phyloP scores from a whole-genome alignment of 1,140 invertebrate genomes.

The Eufriesea mexicana region DNA sequence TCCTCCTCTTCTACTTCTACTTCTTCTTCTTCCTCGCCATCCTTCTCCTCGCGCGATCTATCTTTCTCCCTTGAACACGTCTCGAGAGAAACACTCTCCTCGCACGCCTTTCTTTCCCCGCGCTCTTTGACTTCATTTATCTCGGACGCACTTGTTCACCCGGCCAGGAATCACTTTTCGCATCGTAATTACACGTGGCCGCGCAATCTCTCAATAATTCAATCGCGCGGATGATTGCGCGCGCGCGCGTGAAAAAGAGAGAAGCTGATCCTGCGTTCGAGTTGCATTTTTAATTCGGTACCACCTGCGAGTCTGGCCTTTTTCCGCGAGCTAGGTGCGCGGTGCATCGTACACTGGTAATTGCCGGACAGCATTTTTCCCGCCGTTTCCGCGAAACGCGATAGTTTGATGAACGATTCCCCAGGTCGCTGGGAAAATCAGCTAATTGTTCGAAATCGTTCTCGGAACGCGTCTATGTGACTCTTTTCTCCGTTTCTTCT shows the following conservation, averaged over 20 bases:
- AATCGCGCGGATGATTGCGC: slow-evolving; percentile 68
- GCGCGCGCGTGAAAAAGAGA: neutral
- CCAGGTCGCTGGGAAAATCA: neutral
- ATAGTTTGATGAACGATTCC: slow-evolving; percentile 15
- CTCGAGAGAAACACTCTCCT: neutral
- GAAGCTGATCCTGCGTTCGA: neutral
- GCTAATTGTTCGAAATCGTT: neutral
- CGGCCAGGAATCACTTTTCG: slow-evolving; percentile 77
- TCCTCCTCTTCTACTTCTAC: too few species aligned
- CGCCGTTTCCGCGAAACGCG: slow-evolving; percentile 17
- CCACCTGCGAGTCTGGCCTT: too few species aligned
- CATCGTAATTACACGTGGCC: slow-evolving; percentile 76
- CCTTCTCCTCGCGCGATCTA: neutral
- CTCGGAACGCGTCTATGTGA: neutral
- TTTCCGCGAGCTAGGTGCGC: neutral
- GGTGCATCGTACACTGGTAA: neutral
- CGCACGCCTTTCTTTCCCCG: slow-evolving; percentile 47
- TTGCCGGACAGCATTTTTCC: slow-evolving; percentile 6
- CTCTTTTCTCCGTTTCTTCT: neutral
- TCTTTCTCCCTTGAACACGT: neutral
- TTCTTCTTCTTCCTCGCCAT: neutral
- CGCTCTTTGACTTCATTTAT: slow-evolving; percentile 68
- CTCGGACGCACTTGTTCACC: slow-evolving; percentile 65
- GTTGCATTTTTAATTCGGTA: slow-evolving; percentile 3
- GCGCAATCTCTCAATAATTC: slow-evolving; percentile 79